phyloP scores from a whole-genome alignment of 64 coral and sea anemone species.

The Actinia tenebrosa region DNA sequence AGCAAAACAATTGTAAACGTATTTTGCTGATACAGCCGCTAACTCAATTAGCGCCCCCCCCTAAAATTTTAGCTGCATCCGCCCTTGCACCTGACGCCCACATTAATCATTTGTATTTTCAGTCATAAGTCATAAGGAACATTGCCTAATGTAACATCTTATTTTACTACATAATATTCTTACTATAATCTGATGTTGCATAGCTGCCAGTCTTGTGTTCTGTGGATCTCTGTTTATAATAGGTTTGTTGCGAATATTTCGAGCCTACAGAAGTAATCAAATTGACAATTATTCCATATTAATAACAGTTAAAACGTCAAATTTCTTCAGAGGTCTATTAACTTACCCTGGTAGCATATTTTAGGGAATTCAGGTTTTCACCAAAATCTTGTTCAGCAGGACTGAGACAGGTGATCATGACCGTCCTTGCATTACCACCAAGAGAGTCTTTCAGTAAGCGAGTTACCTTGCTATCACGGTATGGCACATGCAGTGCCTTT shows the following conservation, averaged over 20 bases:
- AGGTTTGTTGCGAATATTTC: constrained; percentile 93
- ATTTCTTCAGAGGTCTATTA: background rate
- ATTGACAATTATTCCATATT: too few species aligned
- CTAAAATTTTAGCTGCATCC: too few species aligned
- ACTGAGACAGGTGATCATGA: constrained; percentile 94
- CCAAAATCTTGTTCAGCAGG: constrained; percentile 90
- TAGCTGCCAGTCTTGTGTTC: constrained; percentile 78
- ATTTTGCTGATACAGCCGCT: too few species aligned
- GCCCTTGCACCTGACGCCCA: too few species aligned
- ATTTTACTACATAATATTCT: background rate
- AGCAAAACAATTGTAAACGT: too few species aligned
- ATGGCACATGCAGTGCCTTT: constrained; percentile 73
- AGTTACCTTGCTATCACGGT: constrained; percentile 96
- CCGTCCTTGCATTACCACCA: constrained; percentile 87
- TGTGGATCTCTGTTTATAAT: constrained; percentile 97
- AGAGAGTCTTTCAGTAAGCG: constrained; percentile 84
- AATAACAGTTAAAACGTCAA: too few species aligned
- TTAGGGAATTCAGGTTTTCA: constrained; percentile 92
- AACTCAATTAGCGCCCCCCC: too few species aligned
- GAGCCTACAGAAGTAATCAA: constrained; percentile 31
- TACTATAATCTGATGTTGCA: constrained; percentile 96
- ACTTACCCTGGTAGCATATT: constrained; percentile 96
- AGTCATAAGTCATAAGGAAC: background rate
- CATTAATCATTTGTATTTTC: too few species aligned
- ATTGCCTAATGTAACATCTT: too few species aligned